These are phyloP conservation scores for Apis mellifera DNA, from an alignment of 1,140 invertebrate genomes.

Conservation along the genomic window DNA sequence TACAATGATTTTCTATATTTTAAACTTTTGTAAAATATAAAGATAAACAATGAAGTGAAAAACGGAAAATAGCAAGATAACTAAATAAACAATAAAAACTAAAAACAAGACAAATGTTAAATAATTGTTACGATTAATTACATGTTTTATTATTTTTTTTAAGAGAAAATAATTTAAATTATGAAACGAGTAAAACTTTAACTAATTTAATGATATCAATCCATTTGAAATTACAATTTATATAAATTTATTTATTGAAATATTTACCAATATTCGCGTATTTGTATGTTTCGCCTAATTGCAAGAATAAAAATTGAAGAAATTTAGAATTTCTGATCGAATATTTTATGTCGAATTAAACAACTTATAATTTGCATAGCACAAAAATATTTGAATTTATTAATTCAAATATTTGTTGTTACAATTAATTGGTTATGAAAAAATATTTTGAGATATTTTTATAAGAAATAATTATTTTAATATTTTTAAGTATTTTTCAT, in stretches of 20 bases:
- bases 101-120: neutral
- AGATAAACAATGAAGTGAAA: no score
- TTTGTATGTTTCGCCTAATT: neutral
- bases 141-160: neutral
- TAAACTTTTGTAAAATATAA: no score
- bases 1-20: no score
- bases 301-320: slow-evolving; percentile 3
- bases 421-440: neutral
- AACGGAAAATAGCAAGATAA: no score
- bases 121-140: slow-evolving; percentile 4
- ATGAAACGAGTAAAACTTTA: slow-evolving; percentile 6
- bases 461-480: accelerated
- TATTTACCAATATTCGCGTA: neutral
- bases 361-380: neutral
- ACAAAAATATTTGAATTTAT: neutral
- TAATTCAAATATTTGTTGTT: no score
- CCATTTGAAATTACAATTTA: slow-evolving; percentile 13
- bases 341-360: neutral
- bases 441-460: neutral
- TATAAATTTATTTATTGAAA: neutral
- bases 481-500: neutral
- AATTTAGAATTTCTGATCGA: neutral
- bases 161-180: neutral
- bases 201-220: neutral
- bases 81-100: no score